Percentiles rank a stretch among this genome's conserved stretches.
Evolutionary conservation across 1,140 invertebrate species (phyloP).

Genomic region (Trichonephila clavata): DNA sequence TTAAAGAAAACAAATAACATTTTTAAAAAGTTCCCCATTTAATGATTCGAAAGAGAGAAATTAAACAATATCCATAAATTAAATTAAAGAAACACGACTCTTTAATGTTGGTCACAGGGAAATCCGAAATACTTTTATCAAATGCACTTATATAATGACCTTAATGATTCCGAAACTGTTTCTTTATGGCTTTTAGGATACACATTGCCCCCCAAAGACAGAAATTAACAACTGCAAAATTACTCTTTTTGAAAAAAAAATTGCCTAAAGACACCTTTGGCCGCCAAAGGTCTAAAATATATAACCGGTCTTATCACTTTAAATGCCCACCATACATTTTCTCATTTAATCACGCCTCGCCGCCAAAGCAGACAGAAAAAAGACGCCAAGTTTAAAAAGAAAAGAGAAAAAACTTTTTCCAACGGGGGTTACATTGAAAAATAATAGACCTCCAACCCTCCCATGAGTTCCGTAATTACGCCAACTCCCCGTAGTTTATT

Average conservation of each 20-base stretch:
- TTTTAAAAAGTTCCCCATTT: too few relatives aligned
- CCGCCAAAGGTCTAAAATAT: not conserved
- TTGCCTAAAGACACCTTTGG: conserved; percentile 14
- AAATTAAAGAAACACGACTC: too few relatives aligned
- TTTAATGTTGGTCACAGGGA: too few relatives aligned
- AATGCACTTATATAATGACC: too few relatives aligned
- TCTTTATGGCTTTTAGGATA: too few relatives aligned
- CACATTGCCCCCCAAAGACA: not conserved
- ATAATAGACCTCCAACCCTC: conserved; percentile 41
- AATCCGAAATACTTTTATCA: too few relatives aligned
- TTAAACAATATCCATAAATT: too few relatives aligned
- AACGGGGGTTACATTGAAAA: conserved; percentile 36
- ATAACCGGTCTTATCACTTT: conserved; percentile 63
- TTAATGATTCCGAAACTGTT: too few relatives aligned
- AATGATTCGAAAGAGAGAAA: too few relatives aligned
- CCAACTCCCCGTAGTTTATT: conserved; percentile 59
- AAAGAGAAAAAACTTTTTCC: not conserved
- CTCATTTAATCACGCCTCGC: conserved; percentile 53
- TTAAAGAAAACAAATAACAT: too few relatives aligned
- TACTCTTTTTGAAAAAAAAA: conserved; percentile 37
- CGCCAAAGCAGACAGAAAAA: conserved; percentile 12
- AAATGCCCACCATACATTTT: conserved; percentile 56
- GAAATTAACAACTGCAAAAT: conserved; percentile 34
- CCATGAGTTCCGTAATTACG: conserved; percentile 53
- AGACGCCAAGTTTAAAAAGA: not conserved